phyloP scores from a whole-genome alignment of 35 echinoderm and acorn worm genomes.

The Chiridota heheva region DNA sequence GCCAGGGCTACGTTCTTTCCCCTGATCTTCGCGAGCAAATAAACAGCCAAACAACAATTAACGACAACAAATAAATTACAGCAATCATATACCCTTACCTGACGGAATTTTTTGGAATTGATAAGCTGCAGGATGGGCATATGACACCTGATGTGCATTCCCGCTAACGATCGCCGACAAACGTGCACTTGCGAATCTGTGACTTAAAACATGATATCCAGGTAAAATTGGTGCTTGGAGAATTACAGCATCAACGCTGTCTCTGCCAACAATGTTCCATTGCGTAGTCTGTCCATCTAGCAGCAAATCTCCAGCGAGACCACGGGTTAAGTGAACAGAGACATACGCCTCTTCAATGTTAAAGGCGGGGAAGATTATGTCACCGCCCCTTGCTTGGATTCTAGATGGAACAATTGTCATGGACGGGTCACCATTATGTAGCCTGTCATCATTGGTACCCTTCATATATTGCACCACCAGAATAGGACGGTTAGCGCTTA shows the following conservation, averaged over 20 bases:
- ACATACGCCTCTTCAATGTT: constrained; percentile 26
- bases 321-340: constrained; percentile 13
- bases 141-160: constrained; percentile 4
- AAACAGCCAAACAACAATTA: too few relatives aligned
- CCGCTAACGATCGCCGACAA: constrained; percentile 30
- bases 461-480: constrained; percentile 35
- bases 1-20: too few relatives aligned
- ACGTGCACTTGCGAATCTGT: constrained; percentile 29
- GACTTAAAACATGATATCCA: constrained; percentile 27
- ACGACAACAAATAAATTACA: too few relatives aligned
- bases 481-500: constrained; percentile 14
- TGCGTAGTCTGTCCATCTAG: constrained; percentile 14
- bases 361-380: constrained; percentile 34
- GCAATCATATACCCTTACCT: too few relatives aligned
- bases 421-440: constrained; percentile 23
- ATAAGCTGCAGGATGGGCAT: constrained; percentile 35
- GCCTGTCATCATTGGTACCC: not conserved
- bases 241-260: not conserved
- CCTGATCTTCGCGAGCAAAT: too few relatives aligned
- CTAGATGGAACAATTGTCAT: constrained; percentile 32
- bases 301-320: not conserved
- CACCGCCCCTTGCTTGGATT: constrained; percentile 6
- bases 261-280: constrained; percentile 13
- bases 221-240: not conserved
- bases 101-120: constrained; percentile 8